Evolutionary conservation across 2,797 vertebrate genomes (phyloP).

Genomic region (Gobionotothen gibberifrons): DNA sequence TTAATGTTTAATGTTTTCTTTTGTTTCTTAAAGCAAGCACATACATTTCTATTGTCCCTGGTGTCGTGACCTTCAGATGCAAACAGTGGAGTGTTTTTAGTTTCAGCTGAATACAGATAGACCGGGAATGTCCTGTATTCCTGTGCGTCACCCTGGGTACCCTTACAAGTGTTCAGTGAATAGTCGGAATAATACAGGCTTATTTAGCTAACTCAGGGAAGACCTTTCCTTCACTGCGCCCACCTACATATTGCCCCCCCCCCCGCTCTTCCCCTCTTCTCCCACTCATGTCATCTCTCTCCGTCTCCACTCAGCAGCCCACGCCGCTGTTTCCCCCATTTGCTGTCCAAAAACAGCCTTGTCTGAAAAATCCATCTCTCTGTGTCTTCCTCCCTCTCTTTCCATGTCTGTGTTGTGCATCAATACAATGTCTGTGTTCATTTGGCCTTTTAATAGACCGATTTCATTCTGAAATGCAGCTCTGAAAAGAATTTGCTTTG

Average conservation of each 20-base stretch:
- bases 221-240: conserved; percentile 61
- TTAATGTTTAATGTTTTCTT: conserved; percentile 63
- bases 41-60: conserved; percentile 38
- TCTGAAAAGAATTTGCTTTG: conserved; percentile 80
- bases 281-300: conserved; percentile 63
- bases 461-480: conserved; percentile 78
- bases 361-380: conserved; percentile 81
- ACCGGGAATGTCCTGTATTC: conserved; percentile 46
- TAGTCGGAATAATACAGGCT: conserved; percentile 71
- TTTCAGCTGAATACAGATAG: conserved; percentile 24
- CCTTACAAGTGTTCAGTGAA: conserved; percentile 61
- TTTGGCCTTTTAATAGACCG: conserved; percentile 84
- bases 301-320: conserved; percentile 70
- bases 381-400: conserved; percentile 49
- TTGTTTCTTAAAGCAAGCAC: conserved; percentile 41
- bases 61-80: conserved; percentile 29
- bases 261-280: conserved; percentile 27
- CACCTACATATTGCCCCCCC: conserved; percentile 26
- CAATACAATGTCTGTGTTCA: conserved; percentile 81
- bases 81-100: conserved; percentile 27
- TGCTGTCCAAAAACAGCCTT: conserved; percentile 76
- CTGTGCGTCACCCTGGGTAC: conserved; percentile 35
- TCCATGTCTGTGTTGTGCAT: conserved; percentile 75
- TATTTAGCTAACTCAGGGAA: conserved; percentile 77
- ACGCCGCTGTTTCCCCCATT: conserved; percentile 64